Conservation (phyloP, 2,888 invertebrate genomes). For the Tenodera sinensis region DNA sequence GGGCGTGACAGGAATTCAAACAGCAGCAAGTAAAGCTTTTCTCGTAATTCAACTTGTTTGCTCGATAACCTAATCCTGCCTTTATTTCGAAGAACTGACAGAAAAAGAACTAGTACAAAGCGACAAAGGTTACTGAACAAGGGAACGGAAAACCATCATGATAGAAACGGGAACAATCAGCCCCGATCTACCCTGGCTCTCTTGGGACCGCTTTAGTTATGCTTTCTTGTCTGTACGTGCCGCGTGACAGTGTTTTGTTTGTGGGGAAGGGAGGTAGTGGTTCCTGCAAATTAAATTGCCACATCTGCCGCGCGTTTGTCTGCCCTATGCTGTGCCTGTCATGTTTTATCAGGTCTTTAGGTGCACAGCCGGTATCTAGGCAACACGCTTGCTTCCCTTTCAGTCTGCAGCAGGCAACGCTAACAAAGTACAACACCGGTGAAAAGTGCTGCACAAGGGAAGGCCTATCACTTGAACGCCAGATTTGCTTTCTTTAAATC, state of each 20-base stretch:
- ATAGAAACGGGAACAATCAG: background rate
- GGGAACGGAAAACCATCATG: background rate
- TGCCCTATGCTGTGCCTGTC: background rate
- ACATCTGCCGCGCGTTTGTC: background rate
- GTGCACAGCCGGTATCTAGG: background rate
- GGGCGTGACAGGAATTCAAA: too few species aligned
- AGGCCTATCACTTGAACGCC: too few species aligned
- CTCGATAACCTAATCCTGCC: too few species aligned
- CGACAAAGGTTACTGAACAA: background rate
- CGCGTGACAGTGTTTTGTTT: background rate
- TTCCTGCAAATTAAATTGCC: background rate
- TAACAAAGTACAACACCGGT: too few species aligned
- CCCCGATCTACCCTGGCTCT: background rate
- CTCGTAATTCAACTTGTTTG: too few species aligned
- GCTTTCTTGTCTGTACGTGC: background rate
- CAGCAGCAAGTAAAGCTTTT: too few species aligned
- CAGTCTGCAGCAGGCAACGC: too few species aligned
- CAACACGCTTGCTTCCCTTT: background rate
- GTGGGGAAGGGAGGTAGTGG: too few species aligned
- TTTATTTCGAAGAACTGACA: too few species aligned
- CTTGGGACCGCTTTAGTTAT: background rate
- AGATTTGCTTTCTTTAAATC: too few species aligned
- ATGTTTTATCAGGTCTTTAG: background rate
- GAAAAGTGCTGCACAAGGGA: too few species aligned
- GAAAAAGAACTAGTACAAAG: too few species aligned